These are phyloP conservation scores for Trochalopteron elliotii DNA, from an alignment of 2,113 vertebrate species.

Conservation along the genomic window DNA sequence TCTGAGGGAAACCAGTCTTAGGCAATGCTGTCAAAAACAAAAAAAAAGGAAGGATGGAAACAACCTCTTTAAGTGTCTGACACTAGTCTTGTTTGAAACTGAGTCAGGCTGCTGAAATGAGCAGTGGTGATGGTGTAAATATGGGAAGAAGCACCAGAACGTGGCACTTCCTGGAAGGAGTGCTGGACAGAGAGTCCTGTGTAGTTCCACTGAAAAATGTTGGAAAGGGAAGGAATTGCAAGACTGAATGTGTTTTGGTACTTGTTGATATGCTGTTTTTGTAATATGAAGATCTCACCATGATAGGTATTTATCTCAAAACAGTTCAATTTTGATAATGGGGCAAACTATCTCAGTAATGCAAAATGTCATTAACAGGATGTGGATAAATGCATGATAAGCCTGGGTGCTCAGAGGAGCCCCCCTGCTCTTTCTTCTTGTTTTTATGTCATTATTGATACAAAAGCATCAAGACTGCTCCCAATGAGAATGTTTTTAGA, in stretches of 20 bases:
- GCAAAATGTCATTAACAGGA: not conserved
- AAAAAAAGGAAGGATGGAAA: not conserved
- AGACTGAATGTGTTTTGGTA: not conserved
- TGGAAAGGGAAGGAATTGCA: not conserved
- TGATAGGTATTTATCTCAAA: not conserved
- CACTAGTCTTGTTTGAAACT: not conserved
- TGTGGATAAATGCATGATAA: not conserved
- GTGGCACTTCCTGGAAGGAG: not conserved
- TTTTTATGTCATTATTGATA: not conserved
- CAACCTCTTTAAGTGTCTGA: not conserved
- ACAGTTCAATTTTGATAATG: not conserved
- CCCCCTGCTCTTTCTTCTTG: not conserved
- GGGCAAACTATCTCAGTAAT: not conserved
- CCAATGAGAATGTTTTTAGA: not conserved
- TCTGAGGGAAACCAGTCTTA: not conserved
- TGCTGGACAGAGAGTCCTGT: not conserved
- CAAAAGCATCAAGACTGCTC: not conserved
- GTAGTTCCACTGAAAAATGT: not conserved
- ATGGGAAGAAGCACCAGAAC: not conserved
- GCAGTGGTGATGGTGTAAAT: not conserved
- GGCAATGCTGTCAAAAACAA: slow-evolving; percentile 12
- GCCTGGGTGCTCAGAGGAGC: not conserved
- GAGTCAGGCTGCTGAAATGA: not conserved
- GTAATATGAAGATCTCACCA: not conserved
- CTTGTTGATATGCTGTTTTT: not conserved